Evolutionary conservation across 2,797 vertebrate genomes (phyloP), one percentile per base, ranked within the genome.

Genomic region (Ispidina picta): DNA sequence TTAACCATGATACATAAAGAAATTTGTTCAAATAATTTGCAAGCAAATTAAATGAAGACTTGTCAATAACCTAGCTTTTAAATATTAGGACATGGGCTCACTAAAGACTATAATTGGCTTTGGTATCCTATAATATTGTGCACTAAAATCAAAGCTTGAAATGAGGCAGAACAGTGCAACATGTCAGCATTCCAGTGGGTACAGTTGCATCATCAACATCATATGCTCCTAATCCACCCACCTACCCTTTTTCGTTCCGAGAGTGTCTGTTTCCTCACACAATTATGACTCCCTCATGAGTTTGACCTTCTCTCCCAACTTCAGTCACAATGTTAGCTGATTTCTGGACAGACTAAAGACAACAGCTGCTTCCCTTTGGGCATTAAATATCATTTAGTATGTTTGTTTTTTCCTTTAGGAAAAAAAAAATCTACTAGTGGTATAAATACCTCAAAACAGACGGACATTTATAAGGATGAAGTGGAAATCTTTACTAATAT

Each of bases 351-450:
- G 59, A 76, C 44, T 83, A 64, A 89, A 92, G 91, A 66, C 81
- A 95, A 92, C 89, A 96, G 93, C 90, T 96, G 92, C 85, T 92
- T 95, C 48, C 70, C 33, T 82, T 43, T 81, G 83, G 62, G 74
- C 73, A 76, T 71, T 85, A 92, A 91, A 96, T 87, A 92, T 33
- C 82, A 88, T 70, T 83, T 83, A 86, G 72, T 75, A 83, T 81
- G 28, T 37, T 88, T 95, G 96, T 72, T 72, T 49, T 49, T 21
- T 15, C 44, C 39, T 88, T 60, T 39, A 86, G 64, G 78, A 95
- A 95, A 93, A 75, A 82, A 62, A 26, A 39, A 66, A 83, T 60
- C 19, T 75, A 91, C 84, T 39, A 81, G 69, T 35, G 49, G 56
- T 37, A 83, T 49, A 95, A 95, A 89, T 78, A 66, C 56, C 60